Base-by-base conservation (phyloP, 2,888 invertebrate genomes). In the Drosophila subquinaria region DNA sequence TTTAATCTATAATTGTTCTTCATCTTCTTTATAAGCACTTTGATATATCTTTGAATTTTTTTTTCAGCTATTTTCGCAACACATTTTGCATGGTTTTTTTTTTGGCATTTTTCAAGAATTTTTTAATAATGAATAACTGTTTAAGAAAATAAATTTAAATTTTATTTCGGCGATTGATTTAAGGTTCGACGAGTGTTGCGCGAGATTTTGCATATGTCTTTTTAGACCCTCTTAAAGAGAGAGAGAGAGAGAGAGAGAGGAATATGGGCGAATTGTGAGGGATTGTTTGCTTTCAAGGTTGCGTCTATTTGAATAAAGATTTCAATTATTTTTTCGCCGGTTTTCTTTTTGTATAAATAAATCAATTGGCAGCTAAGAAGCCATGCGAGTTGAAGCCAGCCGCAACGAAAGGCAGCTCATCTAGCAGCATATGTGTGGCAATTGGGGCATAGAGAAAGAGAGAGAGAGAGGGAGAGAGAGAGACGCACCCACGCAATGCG, bases 141-240 rank as follows among this genome's bases (percentile, higher is more conserved):
- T 79, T 73, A 57, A 55, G 69, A 43, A 74, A 76, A 82, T 88
- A 81, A 77, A 81, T 78, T 67, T 51, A 10, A 57, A 62, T 65
- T 68, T 79, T 75, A 73, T 81, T 82, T 69, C 64, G 76, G 36
- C 56, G 76, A 88, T 76, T 79, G 86, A 89, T 88, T 85, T 79
- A 81, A 50, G 60, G 75, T 60, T 65, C 38, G 65, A 5, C 51
- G 50, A 76, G 88, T 87, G 88, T 77, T 69, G 74, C 73, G 56
- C 69, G 87, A 89, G 56, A 73, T 76, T 57, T 79, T 48, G 83
- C 89, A 88, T 73, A 89, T 89, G 81, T 76, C 68, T 77, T 71
- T n/a, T 5, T 3, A 9, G 3, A 15, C 5, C 15, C 10, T 20
- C 4, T 8, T 27, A 5, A 27, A 4, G 27, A 27, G 27, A 27